phyloP scores from a whole-genome alignment of 64 coral and sea anemone species.

The Pocillopora damicornis region DNA sequence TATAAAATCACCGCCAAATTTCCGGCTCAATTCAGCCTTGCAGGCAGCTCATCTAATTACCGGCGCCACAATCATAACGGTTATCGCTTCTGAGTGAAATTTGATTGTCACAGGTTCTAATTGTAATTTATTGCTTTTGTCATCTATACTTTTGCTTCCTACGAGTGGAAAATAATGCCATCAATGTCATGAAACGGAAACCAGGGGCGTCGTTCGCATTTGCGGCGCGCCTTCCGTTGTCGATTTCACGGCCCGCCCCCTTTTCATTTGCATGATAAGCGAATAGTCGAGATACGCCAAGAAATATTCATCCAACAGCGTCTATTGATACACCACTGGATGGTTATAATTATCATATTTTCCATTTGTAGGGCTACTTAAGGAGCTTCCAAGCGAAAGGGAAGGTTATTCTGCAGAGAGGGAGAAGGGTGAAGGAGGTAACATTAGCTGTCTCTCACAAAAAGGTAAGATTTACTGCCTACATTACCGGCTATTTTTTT shows the following conservation, averaged over 20 bases:
- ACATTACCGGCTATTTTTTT: no score
- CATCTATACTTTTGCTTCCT: neutral
- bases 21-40: neutral
- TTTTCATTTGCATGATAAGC: neutral
- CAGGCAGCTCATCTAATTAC: slow-evolving; percentile 18
- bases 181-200: slow-evolving; percentile 5
- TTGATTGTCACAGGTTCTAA: slow-evolving; percentile 4
- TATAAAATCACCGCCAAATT: slow-evolving; percentile 17
- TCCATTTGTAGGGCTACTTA: slow-evolving; percentile 26
- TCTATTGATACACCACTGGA: slow-evolving; percentile 16
- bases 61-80: neutral
- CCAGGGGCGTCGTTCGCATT: neutral
- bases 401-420: neutral
- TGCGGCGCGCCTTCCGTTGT: neutral
- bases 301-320: slow-evolving; percentile 5
- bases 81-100: neutral
- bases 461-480: no score
- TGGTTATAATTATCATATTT: slow-evolving; percentile 36
- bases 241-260: neutral
- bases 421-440: neutral
- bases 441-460: no score
- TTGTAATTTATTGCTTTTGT: slow-evolving; percentile 19
- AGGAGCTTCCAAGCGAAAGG: neutral
- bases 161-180: neutral
- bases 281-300: neutral